Evolutionary conservation across 1,140 invertebrate genomes (phyloP).

Genomic region (Zaprionus nigranus): DNA sequence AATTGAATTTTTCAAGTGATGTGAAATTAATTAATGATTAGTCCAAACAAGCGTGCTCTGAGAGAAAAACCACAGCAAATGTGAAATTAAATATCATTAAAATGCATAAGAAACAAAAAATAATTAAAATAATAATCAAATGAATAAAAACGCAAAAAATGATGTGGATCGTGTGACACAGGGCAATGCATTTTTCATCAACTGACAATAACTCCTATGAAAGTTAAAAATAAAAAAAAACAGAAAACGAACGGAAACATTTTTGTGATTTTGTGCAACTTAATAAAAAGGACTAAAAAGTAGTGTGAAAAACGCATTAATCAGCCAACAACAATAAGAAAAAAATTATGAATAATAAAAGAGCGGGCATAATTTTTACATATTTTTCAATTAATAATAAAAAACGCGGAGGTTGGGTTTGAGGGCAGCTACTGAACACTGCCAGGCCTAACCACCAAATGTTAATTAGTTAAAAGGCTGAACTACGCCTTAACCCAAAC

Average conservation of each 20-base stretch:
- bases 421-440: slow-evolving; percentile 42
- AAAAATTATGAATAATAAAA: slow-evolving; percentile 73
- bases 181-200: slow-evolving; percentile 73
- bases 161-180: slow-evolving; percentile 58
- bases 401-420: slow-evolving; percentile 38
- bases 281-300: slow-evolving; percentile 68
- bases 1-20: slow-evolving; percentile 76
- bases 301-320: slow-evolving; percentile 79
- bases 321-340: slow-evolving; percentile 61
- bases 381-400: slow-evolving; percentile 80
- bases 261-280: slow-evolving; percentile 74
- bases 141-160: slow-evolving; percentile 41
- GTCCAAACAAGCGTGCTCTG: slow-evolving; percentile 57
- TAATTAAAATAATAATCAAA: slow-evolving; percentile 47
- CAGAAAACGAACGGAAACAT: slow-evolving; percentile 55
- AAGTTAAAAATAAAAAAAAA: slow-evolving; percentile 28
- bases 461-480: slow-evolving; percentile 83
- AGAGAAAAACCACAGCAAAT: slow-evolving; percentile 49
- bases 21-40: slow-evolving; percentile 83
- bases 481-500: slow-evolving; percentile 68
- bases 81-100: slow-evolving; percentile 80
- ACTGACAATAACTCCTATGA: slow-evolving; percentile 49
- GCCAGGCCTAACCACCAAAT: slow-evolving; percentile 77
- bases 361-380: slow-evolving; percentile 58
- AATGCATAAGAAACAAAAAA: slow-evolving; percentile 69